phyloP scores from a whole-genome alignment of 1,140 invertebrate genomes.

The Caenorhabditis latens region DNA sequence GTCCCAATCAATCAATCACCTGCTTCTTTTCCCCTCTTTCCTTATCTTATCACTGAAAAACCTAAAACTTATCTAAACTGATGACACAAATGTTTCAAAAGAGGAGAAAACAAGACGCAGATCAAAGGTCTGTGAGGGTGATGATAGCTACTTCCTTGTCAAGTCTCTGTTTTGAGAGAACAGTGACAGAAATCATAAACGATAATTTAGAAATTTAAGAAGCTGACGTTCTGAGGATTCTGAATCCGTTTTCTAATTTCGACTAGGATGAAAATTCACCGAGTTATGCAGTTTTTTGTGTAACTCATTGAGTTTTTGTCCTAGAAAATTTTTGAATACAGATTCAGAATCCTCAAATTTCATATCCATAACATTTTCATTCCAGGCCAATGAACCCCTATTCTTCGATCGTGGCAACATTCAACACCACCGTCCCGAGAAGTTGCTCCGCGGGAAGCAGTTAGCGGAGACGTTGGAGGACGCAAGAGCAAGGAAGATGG shows the following conservation, averaged over 20 bases:
- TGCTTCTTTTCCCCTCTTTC: not conserved
- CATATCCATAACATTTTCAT: too few relatives aligned
- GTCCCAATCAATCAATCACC: conserved; percentile 16
- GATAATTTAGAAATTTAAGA: too few relatives aligned
- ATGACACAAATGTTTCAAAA: not conserved
- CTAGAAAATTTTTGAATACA: too few relatives aligned
- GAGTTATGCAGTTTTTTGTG: too few relatives aligned
- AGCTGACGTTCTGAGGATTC: too few relatives aligned
- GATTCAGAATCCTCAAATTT: too few relatives aligned
- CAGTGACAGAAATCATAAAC: too few relatives aligned
- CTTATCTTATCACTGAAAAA: not conserved
- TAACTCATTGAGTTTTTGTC: too few relatives aligned
- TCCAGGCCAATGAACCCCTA: conserved; percentile 41
- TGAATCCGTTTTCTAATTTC: too few relatives aligned
- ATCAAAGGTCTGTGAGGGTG: not conserved
- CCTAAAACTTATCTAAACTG: conserved; percentile 21
- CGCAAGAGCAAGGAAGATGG: conserved; percentile 41
- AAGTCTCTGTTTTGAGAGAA: too few relatives aligned
- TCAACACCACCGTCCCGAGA: conserved; percentile 18
- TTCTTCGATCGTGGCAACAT: conserved; percentile 57
- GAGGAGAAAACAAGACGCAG: not conserved
- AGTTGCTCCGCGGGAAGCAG: not conserved
- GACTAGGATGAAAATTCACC: too few relatives aligned
- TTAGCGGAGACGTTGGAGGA: conserved; percentile 12
- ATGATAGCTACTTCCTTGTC: not conserved